These are phyloP conservation scores for Diplodus sargus DNA, from an alignment of 2,797 vertebrate species.

Conservation along the genomic window DNA sequence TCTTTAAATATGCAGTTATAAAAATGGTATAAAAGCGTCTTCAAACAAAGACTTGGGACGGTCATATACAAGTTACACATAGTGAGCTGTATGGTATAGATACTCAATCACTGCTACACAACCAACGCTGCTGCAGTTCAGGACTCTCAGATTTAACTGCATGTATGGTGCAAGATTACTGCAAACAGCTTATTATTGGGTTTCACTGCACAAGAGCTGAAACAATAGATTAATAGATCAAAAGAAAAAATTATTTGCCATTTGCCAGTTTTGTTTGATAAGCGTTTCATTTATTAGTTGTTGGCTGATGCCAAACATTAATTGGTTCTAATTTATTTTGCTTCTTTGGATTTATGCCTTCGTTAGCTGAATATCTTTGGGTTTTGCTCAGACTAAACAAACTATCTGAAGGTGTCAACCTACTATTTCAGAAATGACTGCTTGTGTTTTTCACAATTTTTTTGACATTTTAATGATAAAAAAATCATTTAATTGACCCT, in stretches of 20 bases:
- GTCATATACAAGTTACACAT: constrained; percentile 33
- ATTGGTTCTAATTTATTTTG: not conserved
- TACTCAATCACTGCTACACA: constrained; percentile 2
- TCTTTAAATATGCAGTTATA: constrained; percentile 66
- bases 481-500: not conserved
- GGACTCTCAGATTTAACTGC: not conserved
- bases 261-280: not conserved
- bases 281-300: too few species aligned
- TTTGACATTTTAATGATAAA: not conserved
- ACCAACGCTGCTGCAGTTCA: not conserved
- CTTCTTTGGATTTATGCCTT: not conserved
- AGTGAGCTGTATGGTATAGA: not conserved
- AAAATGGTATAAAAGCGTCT: constrained; percentile 59
- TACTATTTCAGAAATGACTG: not conserved
- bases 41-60: constrained; percentile 25
- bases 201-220: not conserved
- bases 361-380: not conserved
- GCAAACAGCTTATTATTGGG: not conserved
- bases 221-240: not conserved
- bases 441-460: not conserved
- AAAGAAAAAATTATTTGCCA: not conserved
- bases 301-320: not conserved
- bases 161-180: not conserved
- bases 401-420: not conserved
- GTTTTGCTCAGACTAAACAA: not conserved